These are phyloP conservation scores for Piprites chloris DNA, from an alignment of 2,113 vertebrate species.

Conservation along the genomic window DNA sequence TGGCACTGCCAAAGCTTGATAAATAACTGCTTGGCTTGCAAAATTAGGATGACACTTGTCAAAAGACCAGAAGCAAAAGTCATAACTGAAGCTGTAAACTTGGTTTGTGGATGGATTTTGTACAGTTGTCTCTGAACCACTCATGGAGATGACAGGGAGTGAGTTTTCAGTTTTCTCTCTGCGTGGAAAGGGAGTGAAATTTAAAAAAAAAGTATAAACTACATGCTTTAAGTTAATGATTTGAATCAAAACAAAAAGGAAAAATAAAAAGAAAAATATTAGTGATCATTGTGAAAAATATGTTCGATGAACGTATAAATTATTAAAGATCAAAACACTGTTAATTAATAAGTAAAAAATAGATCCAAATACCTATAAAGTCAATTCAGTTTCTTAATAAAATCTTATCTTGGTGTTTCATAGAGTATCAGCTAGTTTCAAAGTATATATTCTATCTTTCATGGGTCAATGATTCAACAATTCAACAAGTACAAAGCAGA, in stretches of 20 bases:
- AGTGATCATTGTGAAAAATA: background rate
- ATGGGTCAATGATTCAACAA: background rate
- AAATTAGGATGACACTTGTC: conserved; percentile 76
- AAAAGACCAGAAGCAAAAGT: conserved; percentile 90
- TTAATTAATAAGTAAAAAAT: background rate
- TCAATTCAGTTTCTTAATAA: background rate
- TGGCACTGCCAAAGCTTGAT: conserved; percentile 81
- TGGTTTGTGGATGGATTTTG: conserved; percentile 83
- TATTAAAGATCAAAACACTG: background rate
- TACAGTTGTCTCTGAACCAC: conserved; percentile 80
- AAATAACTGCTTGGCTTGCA: conserved; percentile 83
- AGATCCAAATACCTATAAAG: background rate
- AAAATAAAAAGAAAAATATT: background rate
- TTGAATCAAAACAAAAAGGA: background rate
- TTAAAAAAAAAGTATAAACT: background rate
- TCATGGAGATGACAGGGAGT: conserved; percentile 81
- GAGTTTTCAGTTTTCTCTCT: conserved; percentile 86
- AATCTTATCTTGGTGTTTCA: background rate
- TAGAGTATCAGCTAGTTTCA: background rate
- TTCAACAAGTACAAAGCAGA: background rate
- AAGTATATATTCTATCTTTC: background rate
- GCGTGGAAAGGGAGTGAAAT: background rate
- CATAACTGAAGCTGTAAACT: conserved; percentile 82
- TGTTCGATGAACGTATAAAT: background rate
- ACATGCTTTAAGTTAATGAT: background rate